phyloP scores from a whole-genome alignment of 2,888 invertebrate genomes.

The Acrocera orbiculus region DNA sequence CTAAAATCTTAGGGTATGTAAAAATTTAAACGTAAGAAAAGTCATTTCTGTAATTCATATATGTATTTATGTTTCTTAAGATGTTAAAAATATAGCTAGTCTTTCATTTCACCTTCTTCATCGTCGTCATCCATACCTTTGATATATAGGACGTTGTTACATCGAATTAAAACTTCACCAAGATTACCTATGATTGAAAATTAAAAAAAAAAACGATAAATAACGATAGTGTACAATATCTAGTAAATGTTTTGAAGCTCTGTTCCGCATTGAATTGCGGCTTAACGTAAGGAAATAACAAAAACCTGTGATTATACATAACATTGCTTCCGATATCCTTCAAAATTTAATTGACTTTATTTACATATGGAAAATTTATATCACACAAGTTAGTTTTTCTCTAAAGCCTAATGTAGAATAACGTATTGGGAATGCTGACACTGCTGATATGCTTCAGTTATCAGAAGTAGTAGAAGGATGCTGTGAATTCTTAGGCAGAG shows the following conservation, averaged over 20 bases:
- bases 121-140: slow-evolving; percentile 91
- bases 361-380: slow-evolving; percentile 51
- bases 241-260: slow-evolving; percentile 73
- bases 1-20: no score
- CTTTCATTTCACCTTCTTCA: slow-evolving; percentile 86
- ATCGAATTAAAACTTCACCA: slow-evolving; percentile 92
- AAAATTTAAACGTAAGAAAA: no score
- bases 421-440: slow-evolving; percentile 79
- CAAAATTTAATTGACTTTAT: slow-evolving; percentile 69
- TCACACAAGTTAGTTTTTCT: no score
- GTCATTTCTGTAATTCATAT: no score
- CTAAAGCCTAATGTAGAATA: no score
- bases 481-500: slow-evolving; percentile 65
- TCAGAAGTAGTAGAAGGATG: slow-evolving; percentile 69
- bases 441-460: slow-evolving; percentile 82
- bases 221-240: no score
- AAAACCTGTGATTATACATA: slow-evolving; percentile 61
- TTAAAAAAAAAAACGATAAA: no score
- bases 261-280: slow-evolving; percentile 62
- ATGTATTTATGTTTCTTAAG: no score
- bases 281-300: slow-evolving; percentile 68
- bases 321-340: slow-evolving; percentile 56
- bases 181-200: slow-evolving; percentile 66
- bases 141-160: slow-evolving; percentile 93
- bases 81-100: slow-evolving; percentile 13